A percentile compares a stretch with the other conserved stretches of the same genome.
Conservation (phyloP, 2,113 vertebrate species). For the Gracilinanus agilis region DNA sequence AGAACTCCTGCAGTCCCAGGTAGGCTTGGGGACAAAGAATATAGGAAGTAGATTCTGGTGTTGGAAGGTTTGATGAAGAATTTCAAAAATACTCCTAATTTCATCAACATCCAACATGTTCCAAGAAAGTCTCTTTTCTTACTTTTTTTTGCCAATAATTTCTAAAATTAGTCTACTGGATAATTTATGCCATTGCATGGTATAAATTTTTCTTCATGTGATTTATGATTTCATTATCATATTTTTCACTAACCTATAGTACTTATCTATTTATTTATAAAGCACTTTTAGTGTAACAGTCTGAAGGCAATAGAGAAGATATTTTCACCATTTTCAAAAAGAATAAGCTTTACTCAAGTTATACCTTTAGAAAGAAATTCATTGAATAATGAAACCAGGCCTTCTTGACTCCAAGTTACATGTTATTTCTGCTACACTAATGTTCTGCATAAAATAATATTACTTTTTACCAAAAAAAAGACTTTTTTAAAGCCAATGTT, state of each 20-base stretch:
- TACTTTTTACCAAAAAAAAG: background rate
- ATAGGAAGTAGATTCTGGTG: background rate
- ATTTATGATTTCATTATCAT: conserved; percentile 32
- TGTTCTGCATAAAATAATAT: background rate
- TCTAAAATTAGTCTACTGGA: conserved; percentile 1
- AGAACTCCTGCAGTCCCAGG: background rate
- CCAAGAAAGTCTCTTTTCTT: background rate
- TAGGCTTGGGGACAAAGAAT: background rate
- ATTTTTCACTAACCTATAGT: background rate
- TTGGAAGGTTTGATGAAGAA: conserved; percentile 19
- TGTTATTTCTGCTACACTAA: background rate
- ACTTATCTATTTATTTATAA: background rate
- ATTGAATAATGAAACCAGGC: background rate
- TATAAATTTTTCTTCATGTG: background rate
- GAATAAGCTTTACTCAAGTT: background rate
- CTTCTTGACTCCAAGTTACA: background rate
- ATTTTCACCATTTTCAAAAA: background rate
- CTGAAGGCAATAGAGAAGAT: background rate
- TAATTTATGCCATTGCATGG: background rate
- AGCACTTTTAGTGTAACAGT: background rate
- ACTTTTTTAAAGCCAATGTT: conserved; percentile 18
- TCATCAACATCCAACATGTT: background rate
- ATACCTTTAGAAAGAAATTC: background rate
- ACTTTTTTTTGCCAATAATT: conserved; percentile 13
- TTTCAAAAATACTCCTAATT: background rate